Evolutionary conservation across 1,140 invertebrate species (phyloP).

Genomic region (Ctenoplectra terminalis): DNA sequence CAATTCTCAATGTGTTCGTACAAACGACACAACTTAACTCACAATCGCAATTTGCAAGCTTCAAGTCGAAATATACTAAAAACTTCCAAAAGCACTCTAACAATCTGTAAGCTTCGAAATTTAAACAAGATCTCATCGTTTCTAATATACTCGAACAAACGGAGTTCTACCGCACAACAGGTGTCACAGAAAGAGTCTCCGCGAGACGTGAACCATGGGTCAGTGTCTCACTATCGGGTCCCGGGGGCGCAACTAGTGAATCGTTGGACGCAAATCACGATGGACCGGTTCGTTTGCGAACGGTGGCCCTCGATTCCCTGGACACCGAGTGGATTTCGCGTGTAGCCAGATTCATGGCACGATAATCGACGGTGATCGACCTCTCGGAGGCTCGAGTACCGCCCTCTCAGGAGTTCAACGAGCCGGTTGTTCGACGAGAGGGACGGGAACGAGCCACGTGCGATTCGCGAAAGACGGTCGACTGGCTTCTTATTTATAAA

Average conservation of each 20-base stretch:
- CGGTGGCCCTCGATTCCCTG: slow-evolving; percentile 26
- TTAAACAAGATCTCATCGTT: too few relatives aligned
- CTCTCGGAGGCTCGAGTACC: slow-evolving; percentile 65
- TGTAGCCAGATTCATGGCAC: slow-evolving; percentile 60
- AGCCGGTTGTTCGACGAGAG: slow-evolving; percentile 69
- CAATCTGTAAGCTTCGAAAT: too few relatives aligned
- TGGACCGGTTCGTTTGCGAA: not conserved
- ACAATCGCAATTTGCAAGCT: too few relatives aligned
- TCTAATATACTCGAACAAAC: too few relatives aligned
- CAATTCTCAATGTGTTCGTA: too few relatives aligned
- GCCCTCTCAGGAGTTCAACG: slow-evolving; percentile 70
- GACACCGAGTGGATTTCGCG: slow-evolving; percentile 64
- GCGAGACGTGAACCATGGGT: too few relatives aligned
- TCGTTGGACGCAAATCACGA: not conserved
- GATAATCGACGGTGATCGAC: slow-evolving; percentile 72
- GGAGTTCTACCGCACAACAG: not conserved
- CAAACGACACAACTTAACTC: too few relatives aligned
- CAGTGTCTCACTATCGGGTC: not conserved
- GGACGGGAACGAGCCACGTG: slow-evolving; percentile 66
- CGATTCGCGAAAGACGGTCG: slow-evolving; percentile 68
- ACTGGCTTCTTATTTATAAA: slow-evolving; percentile 66
- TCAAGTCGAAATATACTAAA: too few relatives aligned
- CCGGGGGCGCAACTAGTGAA: not conserved
- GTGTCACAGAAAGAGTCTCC: not conserved
- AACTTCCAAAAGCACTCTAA: too few relatives aligned